A percentile compares a stretch with the other conserved stretches of the same genome.
These are phyloP conservation scores for Haplochromis vanheusdeni DNA, from an alignment of 2,113 vertebrate genomes.

Conservation along the genomic window DNA sequence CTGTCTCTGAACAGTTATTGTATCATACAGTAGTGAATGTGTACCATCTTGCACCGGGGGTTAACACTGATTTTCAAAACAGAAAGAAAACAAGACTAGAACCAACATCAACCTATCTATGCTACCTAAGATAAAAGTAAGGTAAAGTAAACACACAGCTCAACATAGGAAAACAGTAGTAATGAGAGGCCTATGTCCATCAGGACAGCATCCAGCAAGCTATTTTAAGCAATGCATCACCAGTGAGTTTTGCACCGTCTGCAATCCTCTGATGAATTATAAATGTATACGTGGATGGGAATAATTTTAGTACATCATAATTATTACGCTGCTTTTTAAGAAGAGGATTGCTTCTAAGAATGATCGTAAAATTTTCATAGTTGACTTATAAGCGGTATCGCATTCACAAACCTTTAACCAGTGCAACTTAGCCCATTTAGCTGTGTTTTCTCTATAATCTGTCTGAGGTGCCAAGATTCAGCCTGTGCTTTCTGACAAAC, in stretches of 20 bases:
- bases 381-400: neutral
- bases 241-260: conserved; percentile 47
- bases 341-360: conserved; percentile 13
- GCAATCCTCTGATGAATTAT: conserved; percentile 62
- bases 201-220: conserved; percentile 29
- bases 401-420: neutral
- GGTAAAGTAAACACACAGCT: conserved; percentile 6
- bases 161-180: too few relatives aligned
- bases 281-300: conserved; percentile 60
- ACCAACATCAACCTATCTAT: neutral
- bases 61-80: conserved; percentile 41
- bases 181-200: conserved; percentile 45
- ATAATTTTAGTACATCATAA: conserved; percentile 54
- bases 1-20: conserved; percentile 51
- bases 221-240: conserved; percentile 60
- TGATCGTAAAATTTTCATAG: conserved; percentile 4
- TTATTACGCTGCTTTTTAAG: conserved; percentile 45
- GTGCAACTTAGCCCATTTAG: conserved; percentile 10
- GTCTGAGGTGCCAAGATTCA: conserved; percentile 48
- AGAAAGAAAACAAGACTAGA: neutral
- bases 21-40: conserved; percentile 40
- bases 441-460: conserved; percentile 28
- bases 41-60: conserved; percentile 5
- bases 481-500: conserved; percentile 54
- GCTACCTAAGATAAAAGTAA: conserved; percentile 5